phyloP scores from a whole-genome alignment of 2,888 invertebrate species.

The Chouioia cunea region DNA sequence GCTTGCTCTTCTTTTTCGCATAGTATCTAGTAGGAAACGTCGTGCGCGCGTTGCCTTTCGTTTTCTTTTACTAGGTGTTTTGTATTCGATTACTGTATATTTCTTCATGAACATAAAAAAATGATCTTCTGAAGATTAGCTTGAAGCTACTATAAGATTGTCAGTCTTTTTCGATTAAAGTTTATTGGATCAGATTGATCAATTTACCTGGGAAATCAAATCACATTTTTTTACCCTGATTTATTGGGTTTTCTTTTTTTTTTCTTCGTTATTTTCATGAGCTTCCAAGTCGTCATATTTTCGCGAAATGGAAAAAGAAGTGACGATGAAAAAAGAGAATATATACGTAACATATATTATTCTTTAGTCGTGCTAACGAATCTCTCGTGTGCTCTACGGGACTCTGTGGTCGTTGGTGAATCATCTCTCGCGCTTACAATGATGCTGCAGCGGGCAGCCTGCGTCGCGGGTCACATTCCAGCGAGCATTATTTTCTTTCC shows the following conservation, averaged over 20 bases:
- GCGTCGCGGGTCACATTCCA: slow-evolving; percentile 66
- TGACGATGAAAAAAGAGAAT: too few relatives aligned
- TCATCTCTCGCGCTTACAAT: slow-evolving; percentile 41
- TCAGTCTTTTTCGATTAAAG: slow-evolving; percentile 22
- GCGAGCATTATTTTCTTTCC: slow-evolving; percentile 64
- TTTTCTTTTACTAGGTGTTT: neutral
- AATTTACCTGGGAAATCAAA: slow-evolving; percentile 2
- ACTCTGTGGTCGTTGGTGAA: slow-evolving; percentile 49
- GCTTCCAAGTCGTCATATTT: neutral
- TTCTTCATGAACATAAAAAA: slow-evolving; percentile 4
- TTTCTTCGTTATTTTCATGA: neutral
- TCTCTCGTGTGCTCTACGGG: slow-evolving; percentile 22
- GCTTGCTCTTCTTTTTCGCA: slow-evolving; percentile 39
- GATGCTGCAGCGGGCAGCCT: slow-evolving; percentile 49
- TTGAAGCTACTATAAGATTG: neutral
- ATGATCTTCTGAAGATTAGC: neutral
- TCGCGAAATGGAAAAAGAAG: slow-evolving; percentile 2
- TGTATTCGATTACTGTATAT: slow-evolving; percentile 7
- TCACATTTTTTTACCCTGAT: slow-evolving; percentile 27
- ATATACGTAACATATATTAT: too few relatives aligned
- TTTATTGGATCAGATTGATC: slow-evolving; percentile 37
- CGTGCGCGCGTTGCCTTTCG: slow-evolving; percentile 31
- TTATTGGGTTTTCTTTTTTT: neutral
- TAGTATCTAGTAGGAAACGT: slow-evolving; percentile 42
- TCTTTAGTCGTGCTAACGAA: slow-evolving; percentile 10